Evolutionary conservation across 2,797 vertebrate genomes (phyloP), one percentile per base, ranked within the genome.

Genomic region (Cossypha heuglini): DNA sequence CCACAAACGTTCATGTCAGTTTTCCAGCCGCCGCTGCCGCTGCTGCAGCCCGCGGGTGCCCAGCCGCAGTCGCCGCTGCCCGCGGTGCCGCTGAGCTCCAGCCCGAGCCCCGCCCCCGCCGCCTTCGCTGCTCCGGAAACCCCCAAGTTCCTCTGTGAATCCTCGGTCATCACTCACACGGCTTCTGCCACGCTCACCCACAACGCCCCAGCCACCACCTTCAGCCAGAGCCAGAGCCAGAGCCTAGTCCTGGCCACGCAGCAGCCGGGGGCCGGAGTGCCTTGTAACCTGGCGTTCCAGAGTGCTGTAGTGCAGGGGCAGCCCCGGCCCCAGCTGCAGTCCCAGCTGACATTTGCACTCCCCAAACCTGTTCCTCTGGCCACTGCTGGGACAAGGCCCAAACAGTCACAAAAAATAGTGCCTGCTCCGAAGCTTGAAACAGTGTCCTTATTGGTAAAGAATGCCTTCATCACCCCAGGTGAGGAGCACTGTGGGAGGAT

Each of bases 401-500:
- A 98, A 67, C 98, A 98, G 33, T 97, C 98, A 77, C 98, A 98
- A 78, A 98, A 99, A 96, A 98, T 98, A 75, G 98, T 98, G 91
- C 98, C 99, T 79, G 98, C 98, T 86, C 88, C 97, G 3, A 97
- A 98, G 97, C 96, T 97, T 24, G 98, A 98, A 93, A 95, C 97
- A 9, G 84, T 98, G 89, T 97, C 98, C 43, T 97, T 99, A 97
- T 61, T 98, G 52, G 58, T 98, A 97, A 98, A 97, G 96, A 98
- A 96, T 42, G 49, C 97, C 97, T 93, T 98, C 97, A 96, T 99
- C 86, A 88, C 98, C 85, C 97, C 98, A 98, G 99, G 99, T 99
- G 95, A 98, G 98, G 84, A 40, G 35, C 13, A 0, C 9, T 46
- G 31, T 0, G 14, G 22, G 42, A 20, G 33, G 15, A 10, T 49